phyloP scores from a whole-genome alignment of 2,888 invertebrate genomes.

The Apodemia duryi region DNA sequence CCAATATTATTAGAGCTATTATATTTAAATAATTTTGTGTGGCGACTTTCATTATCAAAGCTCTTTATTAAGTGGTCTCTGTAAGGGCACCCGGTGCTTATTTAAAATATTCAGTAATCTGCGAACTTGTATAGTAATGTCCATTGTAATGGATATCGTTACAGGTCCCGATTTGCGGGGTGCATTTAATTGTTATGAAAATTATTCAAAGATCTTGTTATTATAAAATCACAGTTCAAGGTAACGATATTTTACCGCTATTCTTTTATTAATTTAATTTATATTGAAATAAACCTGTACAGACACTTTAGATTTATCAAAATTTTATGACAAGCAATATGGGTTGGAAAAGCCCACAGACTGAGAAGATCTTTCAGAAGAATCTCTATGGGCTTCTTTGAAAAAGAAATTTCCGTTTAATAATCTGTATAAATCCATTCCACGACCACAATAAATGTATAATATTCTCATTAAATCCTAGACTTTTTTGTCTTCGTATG shows the following conservation, averaged over 20 bases:
- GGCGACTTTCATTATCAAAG: constrained; percentile 28
- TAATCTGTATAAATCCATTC: too few species aligned
- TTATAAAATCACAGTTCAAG: not conserved
- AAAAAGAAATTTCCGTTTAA: too few species aligned
- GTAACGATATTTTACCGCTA: too few species aligned
- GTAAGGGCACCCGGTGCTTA: constrained; percentile 47
- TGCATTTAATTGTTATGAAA: constrained; percentile 42
- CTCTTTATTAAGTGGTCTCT: constrained; percentile 41
- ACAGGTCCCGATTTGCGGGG: constrained; percentile 43
- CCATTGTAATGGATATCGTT: constrained; percentile 64
- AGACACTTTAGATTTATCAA: too few species aligned
- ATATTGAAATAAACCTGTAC: too few species aligned
- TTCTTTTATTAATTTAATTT: too few species aligned
- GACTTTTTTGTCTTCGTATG: not conserved
- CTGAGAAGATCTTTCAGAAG: too few species aligned
- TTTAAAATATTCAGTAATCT: constrained; percentile 54
- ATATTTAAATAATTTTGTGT: constrained; percentile 24
- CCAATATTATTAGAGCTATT: constrained; percentile 48
- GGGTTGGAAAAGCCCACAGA: too few species aligned
- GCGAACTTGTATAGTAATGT: constrained; percentile 59
- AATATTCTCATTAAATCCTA: not conserved
- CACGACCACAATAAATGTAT: too few species aligned
- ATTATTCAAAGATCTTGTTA: constrained; percentile 28
- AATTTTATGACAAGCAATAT: too few species aligned
- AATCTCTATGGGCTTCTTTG: too few species aligned